Conservation (phyloP, 2,113 vertebrate species). For the Aspiorhynchus laticeps region DNA sequence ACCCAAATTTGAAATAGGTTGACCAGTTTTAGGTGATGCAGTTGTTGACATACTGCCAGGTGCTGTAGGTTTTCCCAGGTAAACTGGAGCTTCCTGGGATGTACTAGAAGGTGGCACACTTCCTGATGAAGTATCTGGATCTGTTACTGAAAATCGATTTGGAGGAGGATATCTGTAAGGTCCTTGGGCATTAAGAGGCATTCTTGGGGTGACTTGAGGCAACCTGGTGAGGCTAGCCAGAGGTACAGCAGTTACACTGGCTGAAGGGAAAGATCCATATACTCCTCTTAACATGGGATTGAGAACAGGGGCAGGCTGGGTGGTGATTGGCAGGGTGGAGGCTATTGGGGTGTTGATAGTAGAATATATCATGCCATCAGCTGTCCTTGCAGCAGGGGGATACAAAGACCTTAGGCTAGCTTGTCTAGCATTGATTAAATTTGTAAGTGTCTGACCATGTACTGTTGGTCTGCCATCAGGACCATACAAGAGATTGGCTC, state of each 20-base stretch:
- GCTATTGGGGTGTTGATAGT: constrained; percentile 98
- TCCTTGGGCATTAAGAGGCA: constrained; percentile 82
- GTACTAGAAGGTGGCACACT: constrained; percentile 62
- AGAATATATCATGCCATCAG: constrained; percentile 98
- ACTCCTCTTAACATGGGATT: constrained; percentile 87
- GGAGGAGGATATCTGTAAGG: constrained; percentile 84
- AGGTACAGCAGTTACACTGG: constrained; percentile 84
- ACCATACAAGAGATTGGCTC: constrained; percentile 85
- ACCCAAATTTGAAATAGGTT: constrained; percentile 57
- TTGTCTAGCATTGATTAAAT: constrained; percentile 82
- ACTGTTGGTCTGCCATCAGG: constrained; percentile 79
- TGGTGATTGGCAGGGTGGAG: constrained; percentile 97
- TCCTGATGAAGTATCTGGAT: constrained; percentile 64
- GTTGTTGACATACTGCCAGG: constrained; percentile 59
- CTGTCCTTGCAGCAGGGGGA: constrained; percentile 87
- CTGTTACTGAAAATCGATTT: constrained; percentile 72
- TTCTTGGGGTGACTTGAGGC: constrained; percentile 84
- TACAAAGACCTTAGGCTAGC: constrained; percentile 85
- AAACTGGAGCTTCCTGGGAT: constrained; percentile 84
- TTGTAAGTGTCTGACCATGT: constrained; percentile 81
- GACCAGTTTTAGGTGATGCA: constrained; percentile 61
- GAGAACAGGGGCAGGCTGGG: constrained; percentile 89
- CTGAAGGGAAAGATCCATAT: constrained; percentile 85
- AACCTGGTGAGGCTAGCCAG: constrained; percentile 88
- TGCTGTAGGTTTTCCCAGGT: constrained; percentile 85